These are phyloP conservation scores for Drosophila tanythrix DNA, from an alignment of 2,888 invertebrate species.

Conservation along the genomic window DNA sequence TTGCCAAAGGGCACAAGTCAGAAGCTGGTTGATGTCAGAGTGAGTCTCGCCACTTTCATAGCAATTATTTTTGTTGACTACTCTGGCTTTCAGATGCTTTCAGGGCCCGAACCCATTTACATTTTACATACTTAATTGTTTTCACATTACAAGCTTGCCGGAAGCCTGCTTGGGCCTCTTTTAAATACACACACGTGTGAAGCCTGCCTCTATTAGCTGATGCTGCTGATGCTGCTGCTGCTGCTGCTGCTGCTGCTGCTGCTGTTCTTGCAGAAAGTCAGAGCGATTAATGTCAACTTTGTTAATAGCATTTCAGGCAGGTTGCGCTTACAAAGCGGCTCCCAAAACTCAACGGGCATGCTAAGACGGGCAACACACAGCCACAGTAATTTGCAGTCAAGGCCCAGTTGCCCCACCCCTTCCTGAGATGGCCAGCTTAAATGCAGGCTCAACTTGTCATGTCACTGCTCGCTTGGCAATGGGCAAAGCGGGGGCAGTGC, in stretches of 20 bases:
- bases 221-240: not conserved
- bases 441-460: conserved; percentile 79
- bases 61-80: conserved; percentile 3
- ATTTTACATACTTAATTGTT: conserved; percentile 77
- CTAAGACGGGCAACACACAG: conserved; percentile 34
- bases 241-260: not conserved
- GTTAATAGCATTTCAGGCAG: conserved; percentile 78
- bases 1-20: conserved; percentile 7
- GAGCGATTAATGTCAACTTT: conserved; percentile 78
- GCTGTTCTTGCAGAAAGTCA: conserved; percentile 52
- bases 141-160: conserved; percentile 61
- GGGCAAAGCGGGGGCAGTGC: not conserved
- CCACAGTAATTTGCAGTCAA: conserved; percentile 53
- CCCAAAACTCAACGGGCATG: conserved; percentile 46
- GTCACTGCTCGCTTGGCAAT: conserved; percentile 39
- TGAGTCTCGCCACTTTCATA: conserved; percentile 10
- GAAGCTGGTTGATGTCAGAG: conserved; percentile 3
- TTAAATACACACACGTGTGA: conserved; percentile 41
- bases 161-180: conserved; percentile 30
- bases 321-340: conserved; percentile 52
- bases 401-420: not conserved
- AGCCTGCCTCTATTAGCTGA: not conserved
- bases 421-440: conserved; percentile 47
- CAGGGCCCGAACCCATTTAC: conserved; percentile 50
- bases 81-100: not conserved